Evolutionary conservation across 2,113 vertebrate genomes (phyloP).

Genomic region (Nyctibius bracteatus): DNA sequence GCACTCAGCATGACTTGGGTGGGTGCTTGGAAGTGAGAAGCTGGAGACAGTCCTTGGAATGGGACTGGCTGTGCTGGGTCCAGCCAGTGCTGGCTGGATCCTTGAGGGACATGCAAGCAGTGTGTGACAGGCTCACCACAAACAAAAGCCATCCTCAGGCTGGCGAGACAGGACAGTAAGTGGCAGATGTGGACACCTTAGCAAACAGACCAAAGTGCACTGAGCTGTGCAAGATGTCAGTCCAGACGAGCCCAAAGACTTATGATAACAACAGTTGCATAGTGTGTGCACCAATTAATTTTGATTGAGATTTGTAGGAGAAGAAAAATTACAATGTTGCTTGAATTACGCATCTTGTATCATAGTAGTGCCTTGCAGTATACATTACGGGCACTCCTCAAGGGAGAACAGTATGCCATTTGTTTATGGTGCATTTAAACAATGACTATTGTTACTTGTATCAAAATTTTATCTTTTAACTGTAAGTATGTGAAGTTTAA

Average conservation of each 20-base stretch:
- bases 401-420: not conserved
- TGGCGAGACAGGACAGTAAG: not conserved
- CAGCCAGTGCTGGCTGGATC: not conserved
- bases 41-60: not conserved
- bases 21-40: not conserved
- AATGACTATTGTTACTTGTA: not conserved
- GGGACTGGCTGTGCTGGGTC: not conserved
- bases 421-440: not conserved
- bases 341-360: not conserved
- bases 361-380: not conserved
- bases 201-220: not conserved
- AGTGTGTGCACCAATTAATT: not conserved
- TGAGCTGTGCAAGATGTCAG: not conserved
- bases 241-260: not conserved
- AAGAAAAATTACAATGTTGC: not conserved
- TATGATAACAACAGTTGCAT: fast-evolving
- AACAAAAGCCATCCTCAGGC: not conserved
- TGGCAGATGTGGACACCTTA: not conserved
- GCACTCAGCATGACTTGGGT: not conserved
- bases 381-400: not conserved
- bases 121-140: not conserved
- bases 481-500: not conserved
- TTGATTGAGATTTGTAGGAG: not conserved
- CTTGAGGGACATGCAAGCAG: not conserved
- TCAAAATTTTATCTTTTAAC: not conserved